phyloP scores from a whole-genome alignment of 2,888 invertebrate species.

The Smittia aterrima region DNA sequence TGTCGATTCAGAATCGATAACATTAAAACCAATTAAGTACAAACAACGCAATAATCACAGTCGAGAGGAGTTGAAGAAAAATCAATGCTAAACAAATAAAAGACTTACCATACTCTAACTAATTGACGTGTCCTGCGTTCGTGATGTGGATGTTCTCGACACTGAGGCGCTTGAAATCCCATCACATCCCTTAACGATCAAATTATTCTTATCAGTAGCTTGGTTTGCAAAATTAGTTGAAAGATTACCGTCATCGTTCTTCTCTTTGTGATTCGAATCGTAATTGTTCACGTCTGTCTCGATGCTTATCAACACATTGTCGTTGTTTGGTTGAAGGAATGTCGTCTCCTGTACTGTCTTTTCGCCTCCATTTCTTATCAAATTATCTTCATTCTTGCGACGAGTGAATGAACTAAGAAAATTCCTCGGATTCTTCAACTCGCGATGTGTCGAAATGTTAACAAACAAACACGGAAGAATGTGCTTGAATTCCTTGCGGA shows the following conservation, averaged over 20 bases:
- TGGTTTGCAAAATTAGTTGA: neutral
- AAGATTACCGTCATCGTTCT: constrained; percentile 19
- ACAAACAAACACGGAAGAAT: constrained; percentile 62
- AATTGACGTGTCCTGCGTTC: constrained; percentile 30
- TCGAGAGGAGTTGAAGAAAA: neutral
- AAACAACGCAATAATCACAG: neutral
- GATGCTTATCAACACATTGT: constrained; percentile 30
- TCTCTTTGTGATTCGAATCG: neutral
- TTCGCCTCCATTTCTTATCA: constrained; percentile 25
- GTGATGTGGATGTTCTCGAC: constrained; percentile 24
- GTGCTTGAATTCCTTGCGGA: constrained; percentile 88
- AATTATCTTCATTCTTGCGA: constrained; percentile 8
- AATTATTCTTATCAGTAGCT: constrained; percentile 17
- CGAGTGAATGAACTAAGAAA: constrained; percentile 20
- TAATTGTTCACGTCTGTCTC: constrained; percentile 19
- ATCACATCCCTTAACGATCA: constrained; percentile 17
- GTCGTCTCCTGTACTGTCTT: constrained; percentile 30
- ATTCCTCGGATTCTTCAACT: constrained; percentile 30
- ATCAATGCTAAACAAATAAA: neutral
- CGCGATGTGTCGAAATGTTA: constrained; percentile 37
- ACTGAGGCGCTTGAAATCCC: neutral
- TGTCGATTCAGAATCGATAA: no score
- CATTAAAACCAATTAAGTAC: no score
- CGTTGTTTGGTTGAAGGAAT: constrained; percentile 23
- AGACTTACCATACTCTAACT: constrained; percentile 20